Evolutionary conservation across 1,140 invertebrate species (phyloP).

Genomic region (Drosophila azteca): DNA sequence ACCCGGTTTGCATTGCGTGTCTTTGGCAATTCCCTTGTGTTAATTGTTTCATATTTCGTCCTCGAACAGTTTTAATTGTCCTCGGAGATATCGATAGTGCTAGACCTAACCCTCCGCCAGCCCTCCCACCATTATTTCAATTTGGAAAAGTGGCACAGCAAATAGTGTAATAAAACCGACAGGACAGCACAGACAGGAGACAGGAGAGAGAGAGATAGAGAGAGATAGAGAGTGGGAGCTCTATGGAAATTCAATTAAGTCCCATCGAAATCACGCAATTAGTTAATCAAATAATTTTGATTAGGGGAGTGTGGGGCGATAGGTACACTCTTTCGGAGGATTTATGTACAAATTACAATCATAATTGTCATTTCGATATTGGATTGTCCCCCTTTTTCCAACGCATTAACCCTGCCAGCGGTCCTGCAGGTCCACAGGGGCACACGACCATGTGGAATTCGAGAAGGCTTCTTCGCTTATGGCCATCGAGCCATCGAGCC

Average conservation of each 20-base stretch:
- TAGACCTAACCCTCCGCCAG: background rate
- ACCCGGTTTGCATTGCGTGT: conserved; percentile 51
- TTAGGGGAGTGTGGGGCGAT: conserved; percentile 21
- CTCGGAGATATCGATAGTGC: conserved; percentile 31
- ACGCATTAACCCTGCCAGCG: background rate
- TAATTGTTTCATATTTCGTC: conserved; percentile 81
- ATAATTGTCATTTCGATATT: conserved; percentile 69
- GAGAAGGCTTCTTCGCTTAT: conserved; percentile 29
- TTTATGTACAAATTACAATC: conserved; percentile 77
- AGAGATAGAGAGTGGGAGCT: conserved; percentile 2
- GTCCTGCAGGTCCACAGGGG: too few relatives aligned
- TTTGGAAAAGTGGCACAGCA: conserved; percentile 72
- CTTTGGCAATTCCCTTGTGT: conserved; percentile 59
- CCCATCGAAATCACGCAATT: conserved; percentile 81
- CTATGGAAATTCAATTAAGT: conserved; percentile 79
- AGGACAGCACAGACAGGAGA: conserved; percentile 4
- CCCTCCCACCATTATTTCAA: conserved; percentile 51
- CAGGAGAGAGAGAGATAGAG: conserved; percentile 7
- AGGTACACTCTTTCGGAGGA: conserved; percentile 27
- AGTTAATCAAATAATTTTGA: conserved; percentile 83
- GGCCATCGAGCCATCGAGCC: too few relatives aligned
- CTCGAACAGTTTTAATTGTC: conserved; percentile 69
- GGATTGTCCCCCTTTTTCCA: conserved; percentile 45
- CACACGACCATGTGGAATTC: conserved; percentile 59
- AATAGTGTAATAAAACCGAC: conserved; percentile 55